Conservation (phyloP, 2,888 invertebrate genomes). For the Callyntrura guangdongensis region DNA sequence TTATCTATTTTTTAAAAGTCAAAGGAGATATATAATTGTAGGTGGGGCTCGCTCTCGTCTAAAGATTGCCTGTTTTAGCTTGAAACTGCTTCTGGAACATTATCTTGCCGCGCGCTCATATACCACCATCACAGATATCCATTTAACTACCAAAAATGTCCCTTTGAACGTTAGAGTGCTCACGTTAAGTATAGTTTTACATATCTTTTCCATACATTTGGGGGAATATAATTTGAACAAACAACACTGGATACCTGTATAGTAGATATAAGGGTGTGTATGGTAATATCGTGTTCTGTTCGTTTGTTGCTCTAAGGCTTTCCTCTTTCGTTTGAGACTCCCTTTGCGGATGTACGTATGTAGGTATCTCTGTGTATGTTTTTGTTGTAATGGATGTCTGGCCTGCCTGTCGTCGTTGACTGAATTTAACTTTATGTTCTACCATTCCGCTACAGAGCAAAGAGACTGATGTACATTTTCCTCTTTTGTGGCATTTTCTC, state of each 20-base stretch:
- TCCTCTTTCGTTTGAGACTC: conserved; percentile 20
- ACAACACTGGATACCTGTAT: no score
- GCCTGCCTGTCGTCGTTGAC: conserved; percentile 27
- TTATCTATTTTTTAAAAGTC: conserved; percentile 48
- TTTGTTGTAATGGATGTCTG: conserved; percentile 29
- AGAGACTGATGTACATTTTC: conserved; percentile 24
- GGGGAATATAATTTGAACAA: background rate
- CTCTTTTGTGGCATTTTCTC: conserved; percentile 68
- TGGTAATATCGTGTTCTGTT: background rate
- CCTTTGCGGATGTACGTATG: conserved; percentile 32
- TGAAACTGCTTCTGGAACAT: conserved; percentile 66
- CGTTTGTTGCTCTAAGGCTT: conserved; percentile 37
- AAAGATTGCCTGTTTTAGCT: conserved; percentile 59
- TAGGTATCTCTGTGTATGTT: conserved; percentile 6
- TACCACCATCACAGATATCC: conserved; percentile 37
- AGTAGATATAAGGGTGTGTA: background rate
- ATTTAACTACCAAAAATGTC: conserved; percentile 36
- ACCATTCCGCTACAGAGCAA: background rate
- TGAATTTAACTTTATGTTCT: conserved; percentile 29
- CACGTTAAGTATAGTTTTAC: background rate
- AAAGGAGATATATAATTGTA: conserved; percentile 45
- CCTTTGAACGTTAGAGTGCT: background rate
- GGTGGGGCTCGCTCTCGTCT: conserved; percentile 58
- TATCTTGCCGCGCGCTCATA: conserved; percentile 5
- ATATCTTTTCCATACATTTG: background rate